Percentiles rank a stretch among this genome's conserved stretches.
Evolutionary conservation across 2,113 vertebrate species (phyloP).

Genomic region (Orycteropus afer): DNA sequence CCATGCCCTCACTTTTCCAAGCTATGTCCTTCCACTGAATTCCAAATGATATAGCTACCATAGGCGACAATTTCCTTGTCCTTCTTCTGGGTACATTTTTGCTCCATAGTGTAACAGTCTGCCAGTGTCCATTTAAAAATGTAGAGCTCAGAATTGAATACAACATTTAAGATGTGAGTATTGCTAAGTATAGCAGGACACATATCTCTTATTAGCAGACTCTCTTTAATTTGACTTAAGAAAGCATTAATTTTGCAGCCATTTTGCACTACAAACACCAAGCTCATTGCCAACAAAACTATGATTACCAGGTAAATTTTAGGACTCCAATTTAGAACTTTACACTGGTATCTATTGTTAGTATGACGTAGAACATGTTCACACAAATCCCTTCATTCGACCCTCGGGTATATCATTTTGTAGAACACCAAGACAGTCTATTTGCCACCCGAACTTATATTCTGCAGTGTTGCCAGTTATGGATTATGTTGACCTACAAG

Average conservation of each 20-base stretch:
- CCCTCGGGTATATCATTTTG: not conserved
- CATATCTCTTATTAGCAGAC: not conserved
- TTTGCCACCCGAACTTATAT: not conserved
- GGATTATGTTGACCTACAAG: not conserved
- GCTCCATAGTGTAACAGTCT: not conserved
- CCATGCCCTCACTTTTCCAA: constrained; percentile 14
- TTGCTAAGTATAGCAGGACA: not conserved
- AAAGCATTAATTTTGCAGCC: not conserved
- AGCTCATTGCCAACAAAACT: not conserved
- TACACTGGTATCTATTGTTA: not conserved
- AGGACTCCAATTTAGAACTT: not conserved
- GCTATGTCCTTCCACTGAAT: not conserved
- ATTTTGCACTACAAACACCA: not conserved
- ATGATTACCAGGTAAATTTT: not conserved
- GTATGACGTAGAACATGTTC: not conserved
- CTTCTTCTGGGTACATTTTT: not conserved
- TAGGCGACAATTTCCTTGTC: not conserved
- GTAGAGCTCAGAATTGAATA: not conserved
- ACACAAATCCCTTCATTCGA: not conserved
- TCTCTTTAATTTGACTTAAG: not conserved
- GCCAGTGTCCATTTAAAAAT: not conserved
- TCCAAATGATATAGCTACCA: not conserved
- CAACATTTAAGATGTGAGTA: not conserved
- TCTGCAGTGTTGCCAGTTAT: not conserved
- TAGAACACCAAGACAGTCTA: not conserved